phyloP scores from a whole-genome alignment of 2,113 vertebrate genomes.

The Gavia stellata region DNA sequence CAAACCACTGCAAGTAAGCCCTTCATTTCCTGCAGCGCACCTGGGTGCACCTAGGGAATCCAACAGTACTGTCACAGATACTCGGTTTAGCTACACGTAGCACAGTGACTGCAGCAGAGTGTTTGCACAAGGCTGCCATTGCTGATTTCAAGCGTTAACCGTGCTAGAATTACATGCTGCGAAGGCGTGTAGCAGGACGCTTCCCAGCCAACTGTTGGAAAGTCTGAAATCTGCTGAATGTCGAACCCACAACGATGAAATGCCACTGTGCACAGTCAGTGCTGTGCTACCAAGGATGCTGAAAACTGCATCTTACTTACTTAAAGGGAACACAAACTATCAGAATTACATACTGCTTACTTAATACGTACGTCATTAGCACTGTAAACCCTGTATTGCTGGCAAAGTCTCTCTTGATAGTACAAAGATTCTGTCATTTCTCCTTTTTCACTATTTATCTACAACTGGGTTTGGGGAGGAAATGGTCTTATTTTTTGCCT shows the following conservation, averaged over 20 bases:
- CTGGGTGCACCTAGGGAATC: not conserved
- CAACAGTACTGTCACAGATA: not conserved
- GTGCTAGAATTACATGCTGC: not conserved
- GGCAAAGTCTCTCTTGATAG: not conserved
- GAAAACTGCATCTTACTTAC: not conserved
- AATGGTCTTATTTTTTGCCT: not conserved
- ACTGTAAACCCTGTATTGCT: not conserved
- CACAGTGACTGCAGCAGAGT: not conserved
- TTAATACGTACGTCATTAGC: not conserved
- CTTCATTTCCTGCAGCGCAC: not conserved
- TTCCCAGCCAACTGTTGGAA: slow-evolving; percentile 23
- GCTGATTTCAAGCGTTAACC: not conserved
- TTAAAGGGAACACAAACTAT: not conserved
- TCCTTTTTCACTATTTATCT: not conserved
- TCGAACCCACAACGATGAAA: not conserved
- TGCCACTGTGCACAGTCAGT: not conserved
- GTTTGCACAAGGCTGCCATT: not conserved
- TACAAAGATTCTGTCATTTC: not conserved
- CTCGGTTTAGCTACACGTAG: not conserved
- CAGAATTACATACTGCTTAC: not conserved
- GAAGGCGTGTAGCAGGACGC: not conserved
- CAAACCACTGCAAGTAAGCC: not conserved
- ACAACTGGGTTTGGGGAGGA: not conserved
- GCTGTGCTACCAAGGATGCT: not conserved
- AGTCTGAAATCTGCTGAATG: not conserved